phyloP scores from a whole-genome alignment of 2,113 vertebrate genomes.

The Saguinus midas region DNA sequence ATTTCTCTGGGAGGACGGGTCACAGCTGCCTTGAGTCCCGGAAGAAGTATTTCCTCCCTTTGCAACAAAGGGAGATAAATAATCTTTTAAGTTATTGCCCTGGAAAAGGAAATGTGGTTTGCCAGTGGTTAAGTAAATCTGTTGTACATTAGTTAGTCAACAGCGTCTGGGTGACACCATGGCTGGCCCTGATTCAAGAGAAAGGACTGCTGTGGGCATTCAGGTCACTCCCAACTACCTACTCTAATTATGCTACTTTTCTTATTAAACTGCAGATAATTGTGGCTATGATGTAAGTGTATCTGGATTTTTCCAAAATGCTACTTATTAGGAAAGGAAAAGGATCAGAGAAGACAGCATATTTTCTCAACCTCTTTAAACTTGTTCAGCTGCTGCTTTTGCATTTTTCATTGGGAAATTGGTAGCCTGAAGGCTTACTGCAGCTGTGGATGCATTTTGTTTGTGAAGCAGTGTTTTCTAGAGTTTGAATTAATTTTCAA shows the following conservation, averaged over 20 bases:
- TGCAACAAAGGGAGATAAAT: slow-evolving; percentile 64
- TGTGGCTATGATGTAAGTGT: slow-evolving; percentile 59
- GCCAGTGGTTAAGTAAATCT: slow-evolving; percentile 64
- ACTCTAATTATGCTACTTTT: slow-evolving; percentile 37
- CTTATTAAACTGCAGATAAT: slow-evolving; percentile 55
- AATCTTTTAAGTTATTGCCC: slow-evolving; percentile 58
- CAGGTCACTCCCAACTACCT: slow-evolving; percentile 56
- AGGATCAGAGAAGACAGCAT: background rate
- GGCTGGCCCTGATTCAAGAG: slow-evolving; percentile 61
- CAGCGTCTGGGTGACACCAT: slow-evolving; percentile 73
- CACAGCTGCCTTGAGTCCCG: slow-evolving; percentile 61
- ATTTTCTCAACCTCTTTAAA: slow-evolving; percentile 34
- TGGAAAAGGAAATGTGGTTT: slow-evolving; percentile 72
- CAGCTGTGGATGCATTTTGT: slow-evolving; percentile 38
- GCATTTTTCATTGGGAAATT: slow-evolving; percentile 55
- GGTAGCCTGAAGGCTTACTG: background rate
- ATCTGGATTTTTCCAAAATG: slow-evolving; percentile 49
- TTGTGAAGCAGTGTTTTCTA: slow-evolving; percentile 2
- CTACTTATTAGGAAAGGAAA: slow-evolving; percentile 37
- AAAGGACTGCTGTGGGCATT: background rate
- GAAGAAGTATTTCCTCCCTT: slow-evolving; percentile 78
- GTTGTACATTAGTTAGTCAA: slow-evolving; percentile 47
- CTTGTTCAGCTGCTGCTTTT: slow-evolving; percentile 20
- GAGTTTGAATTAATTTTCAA: slow-evolving; percentile 44
- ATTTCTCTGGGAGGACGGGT: slow-evolving; percentile 48